Base-by-base conservation (phyloP, 2,797 vertebrate genomes). In the Oophaga sylvatica region DNA sequence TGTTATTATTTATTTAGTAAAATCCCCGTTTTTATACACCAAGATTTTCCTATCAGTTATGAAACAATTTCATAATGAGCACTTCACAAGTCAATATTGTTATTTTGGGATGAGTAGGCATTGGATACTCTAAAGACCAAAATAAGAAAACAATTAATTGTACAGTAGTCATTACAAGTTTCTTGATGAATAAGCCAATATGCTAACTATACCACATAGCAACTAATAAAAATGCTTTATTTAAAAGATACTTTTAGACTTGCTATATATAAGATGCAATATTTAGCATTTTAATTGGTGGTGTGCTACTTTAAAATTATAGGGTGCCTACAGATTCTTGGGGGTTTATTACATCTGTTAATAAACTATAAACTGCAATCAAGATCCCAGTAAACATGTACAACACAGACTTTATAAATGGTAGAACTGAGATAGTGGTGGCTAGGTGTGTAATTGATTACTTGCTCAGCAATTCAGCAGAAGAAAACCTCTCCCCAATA, bases 1-100 rank as follows among this genome's bases (percentile, higher is more conserved):
- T 29, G 9, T 59, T 59, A 59, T 83, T 71, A 71, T 71, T 83
- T 83, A 83, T 73, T 71, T 83, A 71, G 53, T 4, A 59, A 68
- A n/a, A 41, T 31, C 59, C 45, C n/a, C 2, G 5, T 59, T 83
- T 83, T 17, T 67, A 83, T 29, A 71, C 29, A n/a, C 81, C 53
- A 71, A 57, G 67, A 20, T 83, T 31, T 35, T 13, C 11, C 6
- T 67, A 71, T 31, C 48, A n/a, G 67, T 67, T 68, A 82, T 16
- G 1, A 20, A 53, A 41, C 31, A 20, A 70, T 53, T 5, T 20
- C n/a, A 68, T 16, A 81, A 22, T 81, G 13, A 19, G 9, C 20
- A 67, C 35, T 82, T 68, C 56, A n/a, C 2, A 53, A 26, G 53
- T 48, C 22, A 53, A 65, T 2, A 67, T 26, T 29, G 62, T 29